Evolutionary conservation across 1,140 invertebrate species (phyloP).

Genomic region (Dendroctonus ponderosae): DNA sequence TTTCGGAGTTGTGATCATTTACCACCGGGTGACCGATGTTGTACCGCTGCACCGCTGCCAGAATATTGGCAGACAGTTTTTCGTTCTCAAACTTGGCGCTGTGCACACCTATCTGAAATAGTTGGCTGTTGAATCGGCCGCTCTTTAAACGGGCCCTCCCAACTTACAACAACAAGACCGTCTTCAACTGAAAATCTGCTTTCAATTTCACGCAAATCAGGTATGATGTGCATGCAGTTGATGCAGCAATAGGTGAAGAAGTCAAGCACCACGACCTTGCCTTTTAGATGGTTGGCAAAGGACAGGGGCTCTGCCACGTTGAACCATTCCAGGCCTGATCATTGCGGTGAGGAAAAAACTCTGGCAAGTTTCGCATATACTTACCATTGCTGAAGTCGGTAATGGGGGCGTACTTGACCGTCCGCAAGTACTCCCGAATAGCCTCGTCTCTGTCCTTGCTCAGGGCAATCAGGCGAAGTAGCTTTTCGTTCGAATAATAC

Average conservation of each 20-base stretch:
- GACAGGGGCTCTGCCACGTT: conserved; percentile 70
- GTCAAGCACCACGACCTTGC: conserved; percentile 83
- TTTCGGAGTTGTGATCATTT: conserved; percentile 71
- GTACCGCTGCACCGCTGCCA: conserved; percentile 78
- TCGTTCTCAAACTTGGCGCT: conserved; percentile 95
- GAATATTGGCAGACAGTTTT: conserved; percentile 73
- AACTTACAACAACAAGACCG: conserved; percentile 71
- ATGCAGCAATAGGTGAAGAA: conserved; percentile 98
- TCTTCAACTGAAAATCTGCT: conserved; percentile 65
- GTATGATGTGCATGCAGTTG: conserved; percentile 93
- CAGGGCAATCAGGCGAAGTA: conserved; percentile 32
- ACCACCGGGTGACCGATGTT: conserved; percentile 86
- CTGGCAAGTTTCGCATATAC: conserved; percentile 1
- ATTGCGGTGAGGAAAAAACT: background rate
- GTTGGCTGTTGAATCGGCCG: too few relatives aligned
- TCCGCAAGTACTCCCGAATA: conserved; percentile 43
- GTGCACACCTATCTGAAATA: conserved; percentile 80
- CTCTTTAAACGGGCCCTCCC: too few relatives aligned
- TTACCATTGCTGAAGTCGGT: conserved; percentile 44
- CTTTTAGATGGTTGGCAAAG: conserved; percentile 64
- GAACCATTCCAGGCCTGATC: conserved; percentile 77
- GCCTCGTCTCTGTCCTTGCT: conserved; percentile 37
- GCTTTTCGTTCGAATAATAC: conserved; percentile 40
- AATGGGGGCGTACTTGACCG: conserved; percentile 44
- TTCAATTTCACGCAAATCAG: conserved; percentile 78